Conservation (phyloP, 2,888 invertebrate genomes). For the Acanthosepion lycidas region DNA sequence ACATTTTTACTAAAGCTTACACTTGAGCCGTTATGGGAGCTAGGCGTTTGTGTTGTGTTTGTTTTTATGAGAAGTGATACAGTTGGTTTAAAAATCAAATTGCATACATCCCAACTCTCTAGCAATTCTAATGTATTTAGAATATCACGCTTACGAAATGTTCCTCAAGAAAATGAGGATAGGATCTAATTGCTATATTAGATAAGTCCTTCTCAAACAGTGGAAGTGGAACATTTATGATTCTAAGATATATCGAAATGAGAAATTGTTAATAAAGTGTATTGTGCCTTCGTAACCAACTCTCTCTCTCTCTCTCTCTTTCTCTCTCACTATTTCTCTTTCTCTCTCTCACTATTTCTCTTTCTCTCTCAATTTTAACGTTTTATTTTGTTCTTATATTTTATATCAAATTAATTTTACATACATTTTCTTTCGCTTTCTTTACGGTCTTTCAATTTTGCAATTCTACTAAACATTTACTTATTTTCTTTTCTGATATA, state of each 20-base stretch:
- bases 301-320: background rate
- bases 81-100: too few relatives aligned
- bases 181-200: too few relatives aligned
- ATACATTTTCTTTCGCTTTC: background rate
- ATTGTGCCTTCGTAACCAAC: background rate
- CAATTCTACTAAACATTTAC: background rate
- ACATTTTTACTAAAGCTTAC: too few relatives aligned
- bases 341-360: background rate
- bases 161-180: too few relatives aligned
- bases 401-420: background rate
- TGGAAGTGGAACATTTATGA: background rate
- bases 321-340: background rate
- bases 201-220: too few relatives aligned
- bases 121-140: too few relatives aligned
- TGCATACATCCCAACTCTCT: too few relatives aligned
- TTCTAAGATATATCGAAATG: background rate
- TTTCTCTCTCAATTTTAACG: background rate
- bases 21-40: too few relatives aligned
- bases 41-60: too few relatives aligned
- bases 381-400: background rate
- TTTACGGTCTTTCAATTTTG: background rate
- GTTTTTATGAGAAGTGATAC: too few relatives aligned
- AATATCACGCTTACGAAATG: too few relatives aligned
- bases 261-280: background rate
- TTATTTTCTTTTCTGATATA: background rate